Conservation (phyloP, 2,888 invertebrate species). For the Dryadula phaetusa region DNA sequence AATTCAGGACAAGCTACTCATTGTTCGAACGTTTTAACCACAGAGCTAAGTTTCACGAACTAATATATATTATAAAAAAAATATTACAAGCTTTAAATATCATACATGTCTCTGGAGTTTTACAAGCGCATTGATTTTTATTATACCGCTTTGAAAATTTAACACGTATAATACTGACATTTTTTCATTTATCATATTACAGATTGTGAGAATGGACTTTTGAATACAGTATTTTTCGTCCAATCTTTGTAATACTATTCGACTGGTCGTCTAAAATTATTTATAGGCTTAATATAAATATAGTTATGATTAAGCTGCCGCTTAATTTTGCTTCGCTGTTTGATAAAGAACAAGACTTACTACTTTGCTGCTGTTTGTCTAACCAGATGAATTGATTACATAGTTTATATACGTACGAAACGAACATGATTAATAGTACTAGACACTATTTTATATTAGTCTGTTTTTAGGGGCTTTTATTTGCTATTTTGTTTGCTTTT, state of each 20-base stretch:
- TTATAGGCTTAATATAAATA: no score
- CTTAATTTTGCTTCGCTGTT: no score
- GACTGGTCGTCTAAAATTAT: no score
- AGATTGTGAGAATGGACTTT: background rate
- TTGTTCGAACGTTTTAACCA: background rate
- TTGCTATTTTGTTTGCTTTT: no score
- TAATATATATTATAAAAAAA: constrained; percentile 11
- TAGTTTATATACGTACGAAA: no score
- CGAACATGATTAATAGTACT: no score
- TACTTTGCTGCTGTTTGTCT: no score
- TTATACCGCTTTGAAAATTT: constrained; percentile 1
- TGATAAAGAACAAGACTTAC: no score
- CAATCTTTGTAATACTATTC: background rate
- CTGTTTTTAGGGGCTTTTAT: no score
- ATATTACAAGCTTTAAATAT: background rate
- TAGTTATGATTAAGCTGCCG: no score
- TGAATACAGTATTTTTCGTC: background rate
- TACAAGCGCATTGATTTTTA: background rate
- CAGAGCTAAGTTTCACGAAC: background rate
- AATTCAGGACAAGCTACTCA: background rate
- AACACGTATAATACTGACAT: constrained; percentile 16
- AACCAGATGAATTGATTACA: no score
- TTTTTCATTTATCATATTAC: constrained; percentile 13
- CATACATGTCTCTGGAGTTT: background rate
- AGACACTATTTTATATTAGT: no score